Percentiles rank a stretch among this genome's conserved stretches.
These are phyloP conservation scores for Cherax destructor DNA, from an alignment of 1,140 invertebrate species.

Conservation along the genomic window DNA sequence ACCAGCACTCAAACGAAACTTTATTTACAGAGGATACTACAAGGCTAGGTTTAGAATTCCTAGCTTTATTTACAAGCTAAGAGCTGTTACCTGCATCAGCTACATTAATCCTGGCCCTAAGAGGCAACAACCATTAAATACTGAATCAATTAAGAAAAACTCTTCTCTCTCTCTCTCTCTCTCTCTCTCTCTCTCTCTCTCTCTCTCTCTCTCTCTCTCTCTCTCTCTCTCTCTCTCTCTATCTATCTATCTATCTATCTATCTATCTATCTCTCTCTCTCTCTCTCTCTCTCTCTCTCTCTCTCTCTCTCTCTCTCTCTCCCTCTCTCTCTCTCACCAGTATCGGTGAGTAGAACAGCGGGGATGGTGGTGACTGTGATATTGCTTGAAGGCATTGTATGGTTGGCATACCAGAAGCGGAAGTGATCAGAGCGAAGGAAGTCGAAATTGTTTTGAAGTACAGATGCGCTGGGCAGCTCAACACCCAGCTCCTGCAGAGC, in stretches of 20 bases:
- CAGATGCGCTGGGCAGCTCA: conserved; percentile 49
- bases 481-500: conserved; percentile 67
- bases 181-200: no score
- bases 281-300: neutral
- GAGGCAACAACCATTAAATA: no score
- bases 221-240: neutral
- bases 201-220: neutral
- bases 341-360: conserved; percentile 76
- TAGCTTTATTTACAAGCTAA: no score
- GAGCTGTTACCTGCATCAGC: no score
- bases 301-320: neutral
- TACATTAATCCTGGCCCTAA: no score
- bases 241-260: no score
- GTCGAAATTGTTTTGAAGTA: conserved; percentile 72
- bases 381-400: conserved; percentile 48
- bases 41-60: no score
- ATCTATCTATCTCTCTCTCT: no score
- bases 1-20: no score
- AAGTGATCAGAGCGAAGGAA: conserved; percentile 74
- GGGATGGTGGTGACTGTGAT: conserved; percentile 69
- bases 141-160: no score
- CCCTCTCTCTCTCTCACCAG: conserved; percentile 72
- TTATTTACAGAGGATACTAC: no score
- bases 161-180: no score
- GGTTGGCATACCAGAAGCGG: conserved; percentile 74